These are phyloP conservation scores for Craseonycteris thonglongyai DNA, from an alignment of 2,113 vertebrate species.

Conservation along the genomic window DNA sequence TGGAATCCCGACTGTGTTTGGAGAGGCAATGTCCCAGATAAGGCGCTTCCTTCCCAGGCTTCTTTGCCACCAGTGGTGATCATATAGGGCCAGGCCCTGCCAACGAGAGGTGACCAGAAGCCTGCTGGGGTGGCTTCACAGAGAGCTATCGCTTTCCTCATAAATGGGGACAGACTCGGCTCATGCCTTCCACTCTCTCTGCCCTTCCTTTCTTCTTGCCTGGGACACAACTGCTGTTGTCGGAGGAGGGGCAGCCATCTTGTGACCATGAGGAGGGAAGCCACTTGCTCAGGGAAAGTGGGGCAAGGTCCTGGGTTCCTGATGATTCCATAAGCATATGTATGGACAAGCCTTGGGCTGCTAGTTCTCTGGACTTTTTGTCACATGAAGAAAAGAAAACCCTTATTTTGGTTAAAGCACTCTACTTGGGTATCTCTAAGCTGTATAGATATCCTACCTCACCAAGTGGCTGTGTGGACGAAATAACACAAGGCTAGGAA, in stretches of 20 bases:
- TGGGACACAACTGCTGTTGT: neutral
- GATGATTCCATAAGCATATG: neutral
- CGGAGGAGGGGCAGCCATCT: neutral
- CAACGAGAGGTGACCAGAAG: neutral
- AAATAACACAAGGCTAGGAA: neutral
- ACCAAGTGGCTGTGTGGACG: neutral
- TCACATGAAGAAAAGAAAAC: neutral
- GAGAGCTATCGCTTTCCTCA: neutral
- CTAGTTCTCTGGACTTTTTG: neutral
- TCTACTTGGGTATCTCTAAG: neutral
- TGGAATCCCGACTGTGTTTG: neutral
- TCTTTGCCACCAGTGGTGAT: neutral
- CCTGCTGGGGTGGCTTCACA: neutral
- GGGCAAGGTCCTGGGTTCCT: neutral
- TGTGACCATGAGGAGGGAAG: neutral
- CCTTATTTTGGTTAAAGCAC: neutral
- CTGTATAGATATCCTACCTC: neutral
- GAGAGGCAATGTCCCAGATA: neutral
- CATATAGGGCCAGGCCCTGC: neutral
- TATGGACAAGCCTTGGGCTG: neutral
- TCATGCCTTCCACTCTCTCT: neutral
- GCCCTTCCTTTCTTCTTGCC: neutral
- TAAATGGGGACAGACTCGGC: neutral
- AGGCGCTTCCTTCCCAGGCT: neutral
- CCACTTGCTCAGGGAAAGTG: neutral